phyloP scores from a whole-genome alignment of 1,140 invertebrate species.

The Pogonomyrmex californicus region DNA sequence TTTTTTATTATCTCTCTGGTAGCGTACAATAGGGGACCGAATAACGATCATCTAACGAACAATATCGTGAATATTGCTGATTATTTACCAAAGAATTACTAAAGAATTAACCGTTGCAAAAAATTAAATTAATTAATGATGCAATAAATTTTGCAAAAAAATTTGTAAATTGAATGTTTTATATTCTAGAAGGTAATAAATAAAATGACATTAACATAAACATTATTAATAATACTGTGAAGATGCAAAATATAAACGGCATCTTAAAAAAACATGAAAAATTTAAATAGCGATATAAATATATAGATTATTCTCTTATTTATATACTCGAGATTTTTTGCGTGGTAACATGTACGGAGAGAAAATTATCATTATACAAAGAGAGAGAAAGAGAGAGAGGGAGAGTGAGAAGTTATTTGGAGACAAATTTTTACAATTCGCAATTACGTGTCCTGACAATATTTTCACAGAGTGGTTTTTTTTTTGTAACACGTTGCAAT shows the following conservation, averaged over 20 bases:
- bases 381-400: background rate
- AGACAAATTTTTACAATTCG: constrained; percentile 8
- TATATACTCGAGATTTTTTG: background rate
- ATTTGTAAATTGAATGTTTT: background rate
- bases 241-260: background rate
- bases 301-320: constrained; percentile 11
- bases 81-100: background rate
- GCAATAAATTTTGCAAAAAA: constrained; percentile 31
- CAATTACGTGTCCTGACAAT: constrained; percentile 32
- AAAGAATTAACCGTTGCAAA: background rate
- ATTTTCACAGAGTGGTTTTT: background rate
- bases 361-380: background rate
- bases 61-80: background rate
- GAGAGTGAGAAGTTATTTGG: background rate
- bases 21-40: constrained; percentile 54
- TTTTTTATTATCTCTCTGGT: constrained; percentile 81
- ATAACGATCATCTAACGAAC: constrained; percentile 64
- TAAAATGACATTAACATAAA: background rate
- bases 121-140: background rate
- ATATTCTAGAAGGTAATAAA: background rate
- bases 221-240: background rate
- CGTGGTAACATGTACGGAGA: background rate
- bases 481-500: constrained; percentile 30
- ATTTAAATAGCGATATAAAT: background rate
- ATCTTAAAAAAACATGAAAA: background rate